Percentiles rank a stretch among this genome's conserved stretches.
phyloP scores from a whole-genome alignment of 1,140 invertebrate species.

The Hydropsyche tenuis region DNA sequence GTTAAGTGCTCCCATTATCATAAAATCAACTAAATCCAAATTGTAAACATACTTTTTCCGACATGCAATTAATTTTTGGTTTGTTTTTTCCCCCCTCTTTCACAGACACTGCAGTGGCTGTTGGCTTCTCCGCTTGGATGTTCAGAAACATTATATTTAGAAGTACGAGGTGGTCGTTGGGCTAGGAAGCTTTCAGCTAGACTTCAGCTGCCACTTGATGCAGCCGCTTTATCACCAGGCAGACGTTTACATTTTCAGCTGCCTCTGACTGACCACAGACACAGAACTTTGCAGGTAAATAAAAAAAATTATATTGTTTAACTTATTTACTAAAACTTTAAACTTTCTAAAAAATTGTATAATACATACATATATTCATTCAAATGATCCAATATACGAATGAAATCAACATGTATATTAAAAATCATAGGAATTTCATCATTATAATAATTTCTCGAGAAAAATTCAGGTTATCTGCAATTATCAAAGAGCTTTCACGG shows the following conservation, averaged over 20 bases:
- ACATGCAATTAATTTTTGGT: background rate
- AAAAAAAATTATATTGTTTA: background rate
- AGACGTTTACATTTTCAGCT: conserved; percentile 13
- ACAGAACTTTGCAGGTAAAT: conserved; percentile 30
- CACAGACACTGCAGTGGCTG: conserved; percentile 41
- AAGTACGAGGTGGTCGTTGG: conserved; percentile 34
- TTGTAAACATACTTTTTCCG: too few species aligned
- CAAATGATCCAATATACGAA: background rate
- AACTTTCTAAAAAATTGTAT: background rate
- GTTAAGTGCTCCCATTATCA: too few species aligned
- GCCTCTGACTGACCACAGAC: conserved; percentile 32
- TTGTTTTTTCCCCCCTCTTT: too few species aligned
- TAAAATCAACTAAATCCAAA: too few species aligned
- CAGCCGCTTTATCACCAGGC: conserved; percentile 1
- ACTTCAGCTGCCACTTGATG: conserved; percentile 27
- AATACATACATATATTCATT: background rate
- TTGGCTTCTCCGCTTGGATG: conserved; percentile 34
- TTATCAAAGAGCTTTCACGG: too few species aligned
- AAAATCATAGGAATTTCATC: too few species aligned
- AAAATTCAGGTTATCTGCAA: too few species aligned
- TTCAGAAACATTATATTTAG: conserved; percentile 31
- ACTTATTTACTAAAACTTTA: background rate
- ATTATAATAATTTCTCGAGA: too few species aligned
- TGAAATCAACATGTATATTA: background rate
- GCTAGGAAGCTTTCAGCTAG: conserved; percentile 17